phyloP scores from a whole-genome alignment of 2,797 vertebrate genomes.

The Lithobates pipiens region DNA sequence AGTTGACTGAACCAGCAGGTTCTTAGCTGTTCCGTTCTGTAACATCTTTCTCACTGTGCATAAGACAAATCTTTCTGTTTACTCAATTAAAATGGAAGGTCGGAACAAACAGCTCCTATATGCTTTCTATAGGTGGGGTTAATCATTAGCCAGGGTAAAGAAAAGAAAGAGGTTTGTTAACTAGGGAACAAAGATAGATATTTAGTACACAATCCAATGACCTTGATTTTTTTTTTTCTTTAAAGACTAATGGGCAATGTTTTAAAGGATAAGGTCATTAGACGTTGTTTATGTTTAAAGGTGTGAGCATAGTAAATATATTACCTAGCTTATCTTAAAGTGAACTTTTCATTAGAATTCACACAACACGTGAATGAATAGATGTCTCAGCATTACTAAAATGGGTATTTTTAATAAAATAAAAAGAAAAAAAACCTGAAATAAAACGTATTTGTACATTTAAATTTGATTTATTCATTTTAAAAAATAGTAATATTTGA shows the following conservation, averaged over 20 bases:
- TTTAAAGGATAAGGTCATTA: conserved; percentile 3
- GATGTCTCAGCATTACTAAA: too few species aligned
- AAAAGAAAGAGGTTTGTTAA: conserved; percentile 18
- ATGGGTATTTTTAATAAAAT: too few species aligned
- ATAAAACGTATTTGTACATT: too few species aligned
- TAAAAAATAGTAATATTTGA: too few species aligned
- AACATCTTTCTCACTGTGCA: conserved; percentile 67
- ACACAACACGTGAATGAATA: too few species aligned
- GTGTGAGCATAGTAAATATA: too few species aligned
- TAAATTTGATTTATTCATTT: too few species aligned
- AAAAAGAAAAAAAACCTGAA: too few species aligned
- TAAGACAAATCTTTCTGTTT: conserved; percentile 65
- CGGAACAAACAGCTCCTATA: conserved; percentile 46
- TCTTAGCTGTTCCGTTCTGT: conserved; percentile 66
- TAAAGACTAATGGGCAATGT: conserved; percentile 9
- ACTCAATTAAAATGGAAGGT: conserved; percentile 65
- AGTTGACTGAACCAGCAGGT: conserved; percentile 64
- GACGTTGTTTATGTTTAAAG: too few species aligned
- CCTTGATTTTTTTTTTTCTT: conserved; percentile 34
- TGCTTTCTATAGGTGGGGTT: conserved; percentile 47
- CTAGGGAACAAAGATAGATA: conserved; percentile 15
- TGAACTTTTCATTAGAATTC: too few species aligned
- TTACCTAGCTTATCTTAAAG: too few species aligned
- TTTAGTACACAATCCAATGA: background rate
- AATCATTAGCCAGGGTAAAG: conserved; percentile 51